phyloP scores from a whole-genome alignment of 2,113 vertebrate genomes.

The Callospermophilus lateralis region DNA sequence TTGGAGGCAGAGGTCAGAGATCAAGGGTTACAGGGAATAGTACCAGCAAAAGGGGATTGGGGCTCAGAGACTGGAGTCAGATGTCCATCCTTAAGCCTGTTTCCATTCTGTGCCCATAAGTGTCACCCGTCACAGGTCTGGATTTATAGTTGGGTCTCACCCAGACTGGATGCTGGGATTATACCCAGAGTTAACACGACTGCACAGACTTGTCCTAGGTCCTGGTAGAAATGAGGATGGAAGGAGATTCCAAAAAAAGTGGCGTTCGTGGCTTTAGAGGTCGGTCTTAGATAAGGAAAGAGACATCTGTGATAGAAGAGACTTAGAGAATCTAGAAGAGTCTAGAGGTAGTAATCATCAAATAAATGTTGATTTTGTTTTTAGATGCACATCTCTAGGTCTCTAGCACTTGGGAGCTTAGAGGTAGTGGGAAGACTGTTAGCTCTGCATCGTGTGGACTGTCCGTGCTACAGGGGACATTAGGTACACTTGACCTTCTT shows the following conservation, averaged over 20 bases:
- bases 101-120: neutral
- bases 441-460: too few species aligned
- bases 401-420: neutral
- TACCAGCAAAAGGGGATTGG: neutral
- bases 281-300: neutral
- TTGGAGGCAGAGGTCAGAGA: neutral
- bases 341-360: neutral
- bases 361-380: slow-evolving; percentile 52
- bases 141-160: neutral
- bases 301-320: neutral
- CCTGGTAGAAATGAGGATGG: neutral
- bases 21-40: neutral
- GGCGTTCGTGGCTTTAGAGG: neutral
- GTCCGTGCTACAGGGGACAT: neutral
- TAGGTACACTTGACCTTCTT: neutral
- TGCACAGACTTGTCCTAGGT: neutral
- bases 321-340: neutral
- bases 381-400: neutral
- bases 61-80: neutral
- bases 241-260: neutral
- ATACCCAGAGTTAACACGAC: neutral
- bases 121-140: neutral
- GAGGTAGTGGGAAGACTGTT: neutral
- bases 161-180: neutral
- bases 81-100: neutral